Base-by-base conservation (phyloP, 2,888 invertebrate species). In the Spodoptera exigua region DNA sequence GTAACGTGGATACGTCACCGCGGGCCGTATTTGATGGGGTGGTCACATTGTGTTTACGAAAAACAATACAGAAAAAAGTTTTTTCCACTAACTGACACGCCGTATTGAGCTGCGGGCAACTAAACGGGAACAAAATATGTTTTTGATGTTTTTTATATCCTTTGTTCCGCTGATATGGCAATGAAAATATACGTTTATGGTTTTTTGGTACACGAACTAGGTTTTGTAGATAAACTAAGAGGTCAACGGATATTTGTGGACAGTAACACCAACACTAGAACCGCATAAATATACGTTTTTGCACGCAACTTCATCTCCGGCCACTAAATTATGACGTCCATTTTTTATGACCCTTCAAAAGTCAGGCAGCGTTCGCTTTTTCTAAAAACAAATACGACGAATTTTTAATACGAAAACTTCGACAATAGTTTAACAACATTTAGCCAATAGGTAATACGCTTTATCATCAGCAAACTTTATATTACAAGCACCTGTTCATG, bases 61-160 rank as follows among this genome's bases (percentile, higher is more conserved):
- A 58, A 57, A 45, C 35, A 44, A 58, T 58, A 27, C 27, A 62
- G 57, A 55, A 44, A 41, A 27, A 7, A 17, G 21, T 36, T 16
- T 47, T 63, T 48, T 53, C 45, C 52, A 48, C 58, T 52, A 61
- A 60, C 52, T 51, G 70, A 61, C 56, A 53, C n/a, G 18, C 41
- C 17, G 27, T 61, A 65, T 70, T 65, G 65, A 65, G 66, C 65
- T 65, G 65, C 54, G 46, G 65, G 66, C 53, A 53, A 65, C 65
- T 65, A 61, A 70, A 16, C 68, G 48, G 13, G 13, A 37, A 14
- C 1, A 54, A 56, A 57, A 70, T 52, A 54, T 66, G 17, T 51
- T 53, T 49, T 44, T 54, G 17, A 12, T 34, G 17, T 49, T 66
- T 63, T 66, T 54, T 39, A 17, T 45, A 40, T 18, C 57, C 40